These are phyloP conservation scores for Mirounga angustirostris DNA, from an alignment of 2,113 vertebrate species.

Conservation along the genomic window DNA sequence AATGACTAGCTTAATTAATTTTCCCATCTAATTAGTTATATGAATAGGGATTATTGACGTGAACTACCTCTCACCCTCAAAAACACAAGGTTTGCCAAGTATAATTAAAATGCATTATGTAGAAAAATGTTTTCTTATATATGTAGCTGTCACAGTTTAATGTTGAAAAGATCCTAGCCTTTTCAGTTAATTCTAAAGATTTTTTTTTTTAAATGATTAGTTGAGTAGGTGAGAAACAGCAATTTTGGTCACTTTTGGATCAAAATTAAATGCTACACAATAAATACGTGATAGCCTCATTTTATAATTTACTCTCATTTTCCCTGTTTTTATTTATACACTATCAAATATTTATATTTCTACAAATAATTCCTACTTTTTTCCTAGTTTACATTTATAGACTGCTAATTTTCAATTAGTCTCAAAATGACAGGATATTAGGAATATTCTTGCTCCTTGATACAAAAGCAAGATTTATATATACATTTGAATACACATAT, in stretches of 20 bases:
- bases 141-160: not conserved
- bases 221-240: not conserved
- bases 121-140: not conserved
- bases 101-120: not conserved
- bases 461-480: not conserved
- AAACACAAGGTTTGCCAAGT: not conserved
- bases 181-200: constrained; percentile 17
- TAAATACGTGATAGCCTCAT: not conserved
- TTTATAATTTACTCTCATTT: not conserved
- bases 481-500: not conserved
- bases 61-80: not conserved
- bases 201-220: not conserved
- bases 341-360: not conserved
- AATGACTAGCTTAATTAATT: not conserved
- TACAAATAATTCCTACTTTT: not conserved
- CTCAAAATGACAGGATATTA: not conserved
- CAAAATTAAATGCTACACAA: not conserved
- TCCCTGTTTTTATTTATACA: not conserved
- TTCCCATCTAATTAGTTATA: not conserved
- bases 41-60: not conserved
- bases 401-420: not conserved
- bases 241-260: not conserved
- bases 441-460: not conserved
- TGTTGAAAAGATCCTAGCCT: not conserved
- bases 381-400: not conserved